Conservation (phyloP, 2,113 vertebrate species). For the Sus scrofa region T2T-Sscrofa CM000822.6:23826501-23827000, state of each 20-base stretch:
- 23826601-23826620: not conserved
- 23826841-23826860: not conserved
- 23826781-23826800: not conserved
- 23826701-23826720: not conserved
- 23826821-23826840: not conserved
- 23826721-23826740: not conserved
- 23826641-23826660: not conserved
- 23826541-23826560: not conserved
- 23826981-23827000: not conserved
- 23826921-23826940: not conserved
- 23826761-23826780: fast-evolving
- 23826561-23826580: not conserved
- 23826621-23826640: not conserved
- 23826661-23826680: not conserved
- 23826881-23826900: not conserved
- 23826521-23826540: not conserved
- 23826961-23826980: not conserved
- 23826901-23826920: no score
- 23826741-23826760: not conserved
- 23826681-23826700: not conserved
- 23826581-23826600: not conserved
- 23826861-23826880: not conserved
- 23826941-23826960: not conserved
- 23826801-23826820: not conserved
- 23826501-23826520: no score